phyloP scores from a whole-genome alignment of 2,113 vertebrate genomes.

The Sakesphorus luctuosus region DNA sequence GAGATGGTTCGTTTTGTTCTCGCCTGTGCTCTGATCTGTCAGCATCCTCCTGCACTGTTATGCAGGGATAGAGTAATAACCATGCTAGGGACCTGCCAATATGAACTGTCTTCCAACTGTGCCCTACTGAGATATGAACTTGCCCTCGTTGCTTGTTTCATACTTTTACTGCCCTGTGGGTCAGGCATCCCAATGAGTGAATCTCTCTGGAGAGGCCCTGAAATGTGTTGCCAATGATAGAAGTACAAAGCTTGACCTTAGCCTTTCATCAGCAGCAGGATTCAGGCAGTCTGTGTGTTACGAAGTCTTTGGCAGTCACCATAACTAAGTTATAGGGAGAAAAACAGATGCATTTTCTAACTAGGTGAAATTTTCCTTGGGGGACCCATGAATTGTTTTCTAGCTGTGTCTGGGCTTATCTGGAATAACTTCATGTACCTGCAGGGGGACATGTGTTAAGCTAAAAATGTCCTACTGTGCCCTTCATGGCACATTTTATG shows the following conservation, averaged over 20 bases:
- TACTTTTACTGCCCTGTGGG: slow-evolving; percentile 57
- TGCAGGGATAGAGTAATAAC: slow-evolving; percentile 40
- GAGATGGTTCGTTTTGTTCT: slow-evolving; percentile 53
- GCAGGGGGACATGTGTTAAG: slow-evolving; percentile 25
- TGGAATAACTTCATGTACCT: slow-evolving; percentile 38
- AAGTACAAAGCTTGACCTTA: slow-evolving; percentile 66
- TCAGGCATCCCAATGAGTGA: slow-evolving; percentile 49
- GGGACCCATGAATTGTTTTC: slow-evolving; percentile 28
- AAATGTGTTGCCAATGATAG: slow-evolving; percentile 56
- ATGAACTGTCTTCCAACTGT: slow-evolving; percentile 61
- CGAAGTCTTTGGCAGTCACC: background rate
- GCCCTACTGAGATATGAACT: slow-evolving; percentile 66
- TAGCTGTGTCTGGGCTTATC: slow-evolving; percentile 47
- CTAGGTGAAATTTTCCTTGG: slow-evolving; percentile 40
- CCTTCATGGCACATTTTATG: slow-evolving; percentile 16
- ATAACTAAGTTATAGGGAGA: slow-evolving; percentile 8
- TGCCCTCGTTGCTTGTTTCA: slow-evolving; percentile 49
- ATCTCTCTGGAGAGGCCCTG: slow-evolving; percentile 12
- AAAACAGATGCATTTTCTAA: slow-evolving; percentile 47
- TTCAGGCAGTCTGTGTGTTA: slow-evolving; percentile 12
- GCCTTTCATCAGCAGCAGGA: slow-evolving; percentile 38
- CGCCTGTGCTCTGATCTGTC: slow-evolving; percentile 47
- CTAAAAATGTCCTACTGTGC: slow-evolving; percentile 36
- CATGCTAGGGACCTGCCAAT: slow-evolving; percentile 14
- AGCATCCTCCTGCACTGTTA: slow-evolving; percentile 39